Base-by-base conservation (phyloP, 1,140 invertebrate species). In the Halictus rubicundus region DNA sequence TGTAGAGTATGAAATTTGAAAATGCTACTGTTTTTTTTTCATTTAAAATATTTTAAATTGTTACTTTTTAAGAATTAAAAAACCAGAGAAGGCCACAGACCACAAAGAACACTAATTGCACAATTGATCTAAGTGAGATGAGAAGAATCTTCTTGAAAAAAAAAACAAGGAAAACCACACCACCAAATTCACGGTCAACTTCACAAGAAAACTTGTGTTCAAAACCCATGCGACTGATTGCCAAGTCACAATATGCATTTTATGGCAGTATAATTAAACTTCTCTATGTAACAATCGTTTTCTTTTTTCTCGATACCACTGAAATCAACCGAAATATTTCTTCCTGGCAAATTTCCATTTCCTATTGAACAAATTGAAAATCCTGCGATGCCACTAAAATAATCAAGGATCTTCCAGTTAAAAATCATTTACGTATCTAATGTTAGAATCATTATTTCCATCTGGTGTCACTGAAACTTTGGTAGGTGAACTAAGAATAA, bases 401-500 rank as follows among this genome's bases (percentile, higher is more conserved):
- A 32, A 64, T 64, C 49, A 63, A 70, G 12, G 42, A 39, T 72
- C 60, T 76, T 83, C 57, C 49, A 19, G 73, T 63, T 64, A 70
- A 59, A 49, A 77, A 46, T 70, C 39, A 72, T 37, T 69, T 71
- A 42, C 19, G 57, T 68, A 49, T 77, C 64, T 71, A 66, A 69
- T 16, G 46, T 49, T 46, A 81, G 10, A 52, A 74, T 68, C 42
- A 68, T 81, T 69, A 23, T n/a, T 76, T 61, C 46, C 52, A 70
- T 81, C 60, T 23, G 25, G 39, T 14, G 68, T 68, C 85, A 86
- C 84, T 86, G 79, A 75, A 85, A 87, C 72, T 90, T 87, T 81
- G 82, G 78, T 87, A 82, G 84, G 86, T 90, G 83, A 85, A 89
- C 76, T 81, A 88, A 82, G 76, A 86, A 89, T 91, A 92, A 91